Evolutionary conservation across 2,888 invertebrate genomes (phyloP), one percentile per base, ranked within the genome.

Genomic region (Hyppa rectilinea): DNA sequence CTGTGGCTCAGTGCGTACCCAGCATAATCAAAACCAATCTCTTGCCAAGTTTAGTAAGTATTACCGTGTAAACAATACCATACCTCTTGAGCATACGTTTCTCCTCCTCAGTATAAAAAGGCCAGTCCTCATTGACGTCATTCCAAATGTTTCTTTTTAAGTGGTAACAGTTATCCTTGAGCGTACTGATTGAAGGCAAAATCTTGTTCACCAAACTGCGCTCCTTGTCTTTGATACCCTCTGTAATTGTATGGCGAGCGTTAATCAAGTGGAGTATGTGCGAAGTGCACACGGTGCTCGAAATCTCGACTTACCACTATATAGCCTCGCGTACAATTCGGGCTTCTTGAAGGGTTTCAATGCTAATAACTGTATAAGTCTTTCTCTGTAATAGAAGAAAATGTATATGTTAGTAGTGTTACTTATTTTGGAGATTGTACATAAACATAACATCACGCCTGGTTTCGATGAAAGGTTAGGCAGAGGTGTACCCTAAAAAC

Each of bases 121-220:
- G 98, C 99, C 99, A 99, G 91, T 98, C 98, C 90, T 98, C 98
- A 87, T 98, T 98, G 82, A 99, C 98, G 92, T 99, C 99, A 91
- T 98, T 98, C 98, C 99, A 99, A 89, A 98, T 96, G 90, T 98
- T 97, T 89, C 98, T 97, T 87, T 97, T 97, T 92, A 99, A 96
- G 90, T 98, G 97, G 96, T 98, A 99, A 90, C 97, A 97, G 96
- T 99, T 99, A 95, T 99, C 98, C 93, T 98, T 97, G 96, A 98
- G 96, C 82, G 95, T 96, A 85, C 98, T 97, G 85, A 99, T 97
- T 92, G 98, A 97, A 88, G 97, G 97, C 90, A 99, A 96, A 86
- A 98, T 97, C 90, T 97, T 97, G 92, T 97, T 97, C 90, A 99
- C 97, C 86, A 97, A 96, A 90, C 96, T 97, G 89, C 97, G 97